Percentiles rank a stretch among this genome's conserved stretches.
phyloP scores from a whole-genome alignment of 2,888 invertebrate species.

The Teleogryllus oceanicus region DNA sequence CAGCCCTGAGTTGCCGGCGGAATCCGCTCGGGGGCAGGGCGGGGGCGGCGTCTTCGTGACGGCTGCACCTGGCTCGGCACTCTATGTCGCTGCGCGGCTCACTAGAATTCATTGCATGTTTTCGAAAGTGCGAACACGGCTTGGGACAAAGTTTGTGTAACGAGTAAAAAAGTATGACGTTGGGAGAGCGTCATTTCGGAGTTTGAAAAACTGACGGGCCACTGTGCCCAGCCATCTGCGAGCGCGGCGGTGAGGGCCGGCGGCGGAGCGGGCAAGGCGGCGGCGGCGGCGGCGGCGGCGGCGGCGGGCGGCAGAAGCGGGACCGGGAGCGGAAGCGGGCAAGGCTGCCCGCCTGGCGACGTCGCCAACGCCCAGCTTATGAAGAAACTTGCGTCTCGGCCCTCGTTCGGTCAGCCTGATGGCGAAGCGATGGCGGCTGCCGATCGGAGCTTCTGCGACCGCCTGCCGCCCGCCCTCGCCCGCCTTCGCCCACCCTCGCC shows the following conservation, averaged over 20 bases:
- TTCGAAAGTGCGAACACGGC: background rate
- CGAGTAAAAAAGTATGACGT: conserved; percentile 31
- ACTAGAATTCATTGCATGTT: conserved; percentile 18
- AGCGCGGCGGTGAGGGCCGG: background rate
- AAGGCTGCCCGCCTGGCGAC: background rate
- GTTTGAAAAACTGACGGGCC: conserved; percentile 18
- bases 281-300: background rate
- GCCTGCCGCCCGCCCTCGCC: background rate
- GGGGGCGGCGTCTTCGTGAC: background rate
- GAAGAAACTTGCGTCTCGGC: conserved; percentile 30
- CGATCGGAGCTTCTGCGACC: background rate
- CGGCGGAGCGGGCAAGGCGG: background rate
- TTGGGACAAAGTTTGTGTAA: conserved; percentile 27
- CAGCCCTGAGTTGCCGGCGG: background rate
- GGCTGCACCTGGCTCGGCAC: conserved; percentile 6
- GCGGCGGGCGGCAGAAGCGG: background rate
- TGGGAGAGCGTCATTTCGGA: conserved; percentile 18
- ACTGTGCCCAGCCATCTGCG: conserved; percentile 18
- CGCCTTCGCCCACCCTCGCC: background rate
- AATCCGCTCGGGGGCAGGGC: background rate
- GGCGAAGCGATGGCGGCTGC: background rate
- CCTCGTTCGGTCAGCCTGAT: conserved; percentile 20
- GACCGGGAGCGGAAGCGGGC: background rate
- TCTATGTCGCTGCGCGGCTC: conserved; percentile 2
- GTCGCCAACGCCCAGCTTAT: conserved; percentile 22